A percentile compares a stretch with the other conserved stretches of the same genome.
Conservation (phyloP, 2,888 invertebrate genomes). For the Myopa testacea region DNA sequence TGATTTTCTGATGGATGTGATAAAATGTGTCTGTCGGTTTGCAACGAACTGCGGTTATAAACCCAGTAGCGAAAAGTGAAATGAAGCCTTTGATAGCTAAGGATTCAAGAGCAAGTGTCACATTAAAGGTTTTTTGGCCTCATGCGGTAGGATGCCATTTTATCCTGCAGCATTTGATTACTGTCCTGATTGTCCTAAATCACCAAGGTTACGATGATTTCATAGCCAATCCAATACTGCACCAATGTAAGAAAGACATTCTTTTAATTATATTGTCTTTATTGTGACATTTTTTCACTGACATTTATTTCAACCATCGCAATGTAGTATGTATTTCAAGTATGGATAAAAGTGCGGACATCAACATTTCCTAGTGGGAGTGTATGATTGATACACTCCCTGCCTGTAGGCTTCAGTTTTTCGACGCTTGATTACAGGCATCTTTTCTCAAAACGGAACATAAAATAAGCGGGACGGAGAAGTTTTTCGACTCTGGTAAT, state of each 20-base stretch:
- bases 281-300: not conserved
- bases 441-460: not conserved
- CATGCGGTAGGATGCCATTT: not conserved
- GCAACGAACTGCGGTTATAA: too few species aligned
- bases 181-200: too few species aligned
- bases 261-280: too few species aligned
- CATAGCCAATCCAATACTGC: too few species aligned
- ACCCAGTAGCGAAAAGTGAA: too few species aligned
- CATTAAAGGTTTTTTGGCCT: too few species aligned
- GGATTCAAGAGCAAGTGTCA: too few species aligned
- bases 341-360: not conserved
- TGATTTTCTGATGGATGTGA: not conserved
- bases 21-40: not conserved
- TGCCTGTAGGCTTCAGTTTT: not conserved
- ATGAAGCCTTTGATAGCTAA: too few species aligned
- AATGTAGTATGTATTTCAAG: not conserved
- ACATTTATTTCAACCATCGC: not conserved
- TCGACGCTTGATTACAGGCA: not conserved
- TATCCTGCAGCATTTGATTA: too few species aligned
- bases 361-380: not conserved
- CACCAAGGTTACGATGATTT: too few species aligned
- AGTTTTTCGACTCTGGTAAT: slow-evolving; percentile 5
- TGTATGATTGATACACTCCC: not conserved
- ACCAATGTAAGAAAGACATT: too few species aligned
- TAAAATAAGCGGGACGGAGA: not conserved